phyloP scores from a whole-genome alignment of 2,113 vertebrate genomes.

The Lonchura striata region DNA sequence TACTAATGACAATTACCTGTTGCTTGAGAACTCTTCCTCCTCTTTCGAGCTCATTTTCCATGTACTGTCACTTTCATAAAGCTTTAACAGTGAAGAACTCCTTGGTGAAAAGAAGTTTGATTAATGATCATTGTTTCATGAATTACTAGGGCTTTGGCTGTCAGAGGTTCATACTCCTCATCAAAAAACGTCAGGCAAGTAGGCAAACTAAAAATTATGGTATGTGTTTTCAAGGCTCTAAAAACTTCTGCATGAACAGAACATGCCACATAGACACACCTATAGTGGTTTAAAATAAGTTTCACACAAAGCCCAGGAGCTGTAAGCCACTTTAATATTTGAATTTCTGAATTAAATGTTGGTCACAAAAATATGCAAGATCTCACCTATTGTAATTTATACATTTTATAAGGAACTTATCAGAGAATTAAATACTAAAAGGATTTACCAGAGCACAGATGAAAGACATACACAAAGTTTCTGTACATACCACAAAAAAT shows the following conservation, averaged over 20 bases:
- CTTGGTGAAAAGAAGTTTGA: not conserved
- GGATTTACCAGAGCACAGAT: not conserved
- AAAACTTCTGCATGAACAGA: not conserved
- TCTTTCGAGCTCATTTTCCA: not conserved
- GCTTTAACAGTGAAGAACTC: not conserved
- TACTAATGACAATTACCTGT: conserved; percentile 9
- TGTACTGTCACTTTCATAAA: not conserved
- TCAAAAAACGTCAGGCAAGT: not conserved
- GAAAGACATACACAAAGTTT: not conserved
- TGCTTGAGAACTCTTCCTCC: not conserved
- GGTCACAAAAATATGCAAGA: not conserved
- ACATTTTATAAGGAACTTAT: not conserved
- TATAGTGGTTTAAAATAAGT: not conserved
- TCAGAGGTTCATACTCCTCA: not conserved
- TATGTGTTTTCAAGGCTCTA: not conserved
- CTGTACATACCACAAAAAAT: not conserved
- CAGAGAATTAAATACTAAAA: not conserved
- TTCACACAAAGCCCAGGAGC: not conserved
- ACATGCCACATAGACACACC: not conserved
- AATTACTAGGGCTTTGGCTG: not conserved
- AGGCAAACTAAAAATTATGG: not conserved
- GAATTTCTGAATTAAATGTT: not conserved
- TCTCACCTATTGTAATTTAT: not conserved
- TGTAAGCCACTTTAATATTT: not conserved
- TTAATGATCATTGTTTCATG: not conserved